Evolutionary conservation across 2,113 vertebrate genomes (phyloP).

Genomic region (Lampris megalopsis): DNA sequence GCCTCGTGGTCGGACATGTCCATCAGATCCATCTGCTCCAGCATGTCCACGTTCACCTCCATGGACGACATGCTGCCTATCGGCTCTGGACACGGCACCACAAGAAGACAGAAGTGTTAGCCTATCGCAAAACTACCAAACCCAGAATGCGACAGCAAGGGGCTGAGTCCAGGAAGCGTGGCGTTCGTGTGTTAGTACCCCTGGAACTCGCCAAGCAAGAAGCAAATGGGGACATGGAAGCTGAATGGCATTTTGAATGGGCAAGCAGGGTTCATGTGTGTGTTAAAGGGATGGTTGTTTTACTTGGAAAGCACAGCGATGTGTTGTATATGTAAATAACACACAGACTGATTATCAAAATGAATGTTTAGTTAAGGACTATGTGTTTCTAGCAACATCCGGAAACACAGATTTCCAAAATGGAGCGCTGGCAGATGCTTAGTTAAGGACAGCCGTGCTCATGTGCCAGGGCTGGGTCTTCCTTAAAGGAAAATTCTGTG

Average conservation of each 20-base stretch:
- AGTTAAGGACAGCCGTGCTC: too few species aligned
- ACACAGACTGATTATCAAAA: too few species aligned
- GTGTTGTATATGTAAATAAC: too few species aligned
- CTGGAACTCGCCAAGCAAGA: conserved; percentile 25
- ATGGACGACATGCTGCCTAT: conserved; percentile 99
- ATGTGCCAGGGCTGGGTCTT: too few species aligned
- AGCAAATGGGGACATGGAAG: conserved; percentile 51
- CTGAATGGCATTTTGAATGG: conserved; percentile 32
- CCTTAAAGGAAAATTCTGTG: too few species aligned
- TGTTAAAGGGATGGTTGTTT: neutral
- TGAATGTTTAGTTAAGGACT: too few species aligned
- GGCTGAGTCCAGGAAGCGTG: conserved; percentile 65
- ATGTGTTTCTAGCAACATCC: too few species aligned
- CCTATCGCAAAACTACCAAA: neutral
- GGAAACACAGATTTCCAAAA: too few species aligned
- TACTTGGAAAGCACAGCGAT: conserved; percentile 3
- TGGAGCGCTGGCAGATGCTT: too few species aligned
- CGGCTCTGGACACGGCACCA: conserved; percentile 84
- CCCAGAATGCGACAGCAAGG: conserved; percentile 41
- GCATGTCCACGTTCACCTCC: conserved; percentile 98
- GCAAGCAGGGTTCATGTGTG: neutral
- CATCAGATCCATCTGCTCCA: conserved; percentile 99
- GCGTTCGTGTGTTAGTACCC: neutral
- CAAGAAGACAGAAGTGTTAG: conserved; percentile 17
- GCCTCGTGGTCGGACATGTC: conserved; percentile 98